phyloP scores from a whole-genome alignment of 2,113 vertebrate species.

The Atlantisia rogersi region DNA sequence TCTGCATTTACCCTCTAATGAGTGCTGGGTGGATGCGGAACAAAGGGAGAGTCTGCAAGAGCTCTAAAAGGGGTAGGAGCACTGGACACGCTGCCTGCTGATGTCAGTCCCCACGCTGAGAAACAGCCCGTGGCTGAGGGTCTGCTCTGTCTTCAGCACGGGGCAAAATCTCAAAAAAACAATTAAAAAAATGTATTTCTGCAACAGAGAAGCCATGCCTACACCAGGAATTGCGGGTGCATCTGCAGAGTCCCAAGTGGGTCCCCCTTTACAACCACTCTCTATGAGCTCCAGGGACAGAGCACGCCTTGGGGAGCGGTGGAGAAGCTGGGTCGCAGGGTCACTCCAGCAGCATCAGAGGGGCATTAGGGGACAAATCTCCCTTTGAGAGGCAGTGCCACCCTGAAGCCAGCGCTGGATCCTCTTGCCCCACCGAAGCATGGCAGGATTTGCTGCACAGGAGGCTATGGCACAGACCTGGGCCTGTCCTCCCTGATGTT shows the following conservation, averaged over 20 bases:
- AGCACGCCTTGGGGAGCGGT: background rate
- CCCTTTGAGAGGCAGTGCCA: background rate
- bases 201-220: background rate
- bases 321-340: background rate
- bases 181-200: no score
- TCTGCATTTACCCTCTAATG: background rate
- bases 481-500: background rate
- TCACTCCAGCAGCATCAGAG: no score
- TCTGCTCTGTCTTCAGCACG: background rate
- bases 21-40: background rate
- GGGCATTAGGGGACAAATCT: rapidly evolving
- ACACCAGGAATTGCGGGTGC: rapidly evolving
- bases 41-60: background rate
- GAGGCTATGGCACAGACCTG: rapidly evolving
- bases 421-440: background rate
- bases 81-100: background rate
- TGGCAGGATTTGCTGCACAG: background rate
- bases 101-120: background rate
- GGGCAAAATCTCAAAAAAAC: background rate
- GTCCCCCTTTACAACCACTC: background rate
- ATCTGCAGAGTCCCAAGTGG: background rate
- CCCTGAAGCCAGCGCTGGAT: background rate
- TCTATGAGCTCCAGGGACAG: background rate
- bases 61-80: background rate
- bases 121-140: background rate